Evolutionary conservation across 2,113 vertebrate species (phyloP), one percentile per base, ranked within the genome.

Genomic region (Pao palembangensis): DNA sequence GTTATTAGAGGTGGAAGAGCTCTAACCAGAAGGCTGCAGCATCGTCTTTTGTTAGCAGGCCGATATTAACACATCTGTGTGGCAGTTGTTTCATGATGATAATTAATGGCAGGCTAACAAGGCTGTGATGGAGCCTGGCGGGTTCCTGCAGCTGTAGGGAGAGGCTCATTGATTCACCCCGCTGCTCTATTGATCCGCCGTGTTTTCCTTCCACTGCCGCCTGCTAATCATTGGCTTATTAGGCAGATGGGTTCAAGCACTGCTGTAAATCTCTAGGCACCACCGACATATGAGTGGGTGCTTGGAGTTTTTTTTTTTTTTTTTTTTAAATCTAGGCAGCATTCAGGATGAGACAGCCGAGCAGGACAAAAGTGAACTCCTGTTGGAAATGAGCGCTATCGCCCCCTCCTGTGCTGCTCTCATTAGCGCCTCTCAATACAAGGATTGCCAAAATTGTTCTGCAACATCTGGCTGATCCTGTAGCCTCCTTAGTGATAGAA

Each of bases 391-490:
- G 5, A 6, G 25, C 18, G 19, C 16, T 23, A 8, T 23, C 49
- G 31, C 17, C 38, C 5, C 16, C 19, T 38, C 31, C 12, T 8
- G 21, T 1, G 23, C 8, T 38, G 16, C 46, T 3, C 3, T 5
- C 84, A n/a, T n/a, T n/a, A n/a, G n/a, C n/a, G n/a, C n/a, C n/a
- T 89, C 85, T 73, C 75, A 76, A 72, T 54, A 83, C 84, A 88
- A 87, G 84, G 89, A 87, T 82, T 84, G 82, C 69, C 79, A 82
- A 79, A 88, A 86, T 82, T 10, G 13, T 7, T 6, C 48, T 19
- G 18, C 8, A 10, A 38, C 34, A 38, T 8, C 34, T 38, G 34
- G 8, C 34, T 8, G 34, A 11, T 12, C 8, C 25, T 12, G 34
- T 38, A 2, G 34, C 2, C 34, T 8, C 11, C 34, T 12, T 11